Evolutionary conservation across 2,797 vertebrate genomes (phyloP).

Genomic region (Petrocephalus sullivani): DNA sequence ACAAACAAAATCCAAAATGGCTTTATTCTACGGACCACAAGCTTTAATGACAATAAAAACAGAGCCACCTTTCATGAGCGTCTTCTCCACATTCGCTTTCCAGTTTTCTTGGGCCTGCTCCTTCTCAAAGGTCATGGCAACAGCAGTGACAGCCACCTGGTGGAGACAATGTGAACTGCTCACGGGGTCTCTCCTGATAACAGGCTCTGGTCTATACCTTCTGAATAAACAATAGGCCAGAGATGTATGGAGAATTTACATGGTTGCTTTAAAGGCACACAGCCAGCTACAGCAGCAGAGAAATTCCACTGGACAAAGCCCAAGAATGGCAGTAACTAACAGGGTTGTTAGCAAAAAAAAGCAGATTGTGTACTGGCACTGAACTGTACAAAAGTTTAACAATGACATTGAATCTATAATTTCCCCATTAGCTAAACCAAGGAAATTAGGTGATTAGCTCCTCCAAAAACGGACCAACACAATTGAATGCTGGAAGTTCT

Average conservation of each 20-base stretch:
- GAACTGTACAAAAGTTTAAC: neutral
- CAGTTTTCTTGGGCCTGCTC: slow-evolving; percentile 74
- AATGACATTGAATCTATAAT: neutral
- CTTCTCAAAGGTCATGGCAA: slow-evolving; percentile 93
- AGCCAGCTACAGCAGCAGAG: neutral
- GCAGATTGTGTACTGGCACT: neutral
- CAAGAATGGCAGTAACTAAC: neutral
- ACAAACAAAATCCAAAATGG: neutral
- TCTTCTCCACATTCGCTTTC: slow-evolving; percentile 66
- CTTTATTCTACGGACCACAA: neutral
- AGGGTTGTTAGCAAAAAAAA: neutral
- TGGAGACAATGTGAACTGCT: neutral
- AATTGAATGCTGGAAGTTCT: neutral
- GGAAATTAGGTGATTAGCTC: neutral
- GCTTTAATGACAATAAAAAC: neutral
- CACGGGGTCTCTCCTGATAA: neutral
- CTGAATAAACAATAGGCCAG: neutral
- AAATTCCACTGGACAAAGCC: neutral
- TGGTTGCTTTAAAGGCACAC: neutral
- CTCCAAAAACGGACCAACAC: neutral
- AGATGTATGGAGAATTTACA: neutral
- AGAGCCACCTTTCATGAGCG: slow-evolving; percentile 72
- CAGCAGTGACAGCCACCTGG: slow-evolving; percentile 91
- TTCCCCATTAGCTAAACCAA: neutral
- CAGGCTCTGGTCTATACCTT: neutral